Evolutionary conservation across 2,888 invertebrate genomes (phyloP), one percentile per base, ranked within the genome.

Genomic region (Empis stercorea): DNA sequence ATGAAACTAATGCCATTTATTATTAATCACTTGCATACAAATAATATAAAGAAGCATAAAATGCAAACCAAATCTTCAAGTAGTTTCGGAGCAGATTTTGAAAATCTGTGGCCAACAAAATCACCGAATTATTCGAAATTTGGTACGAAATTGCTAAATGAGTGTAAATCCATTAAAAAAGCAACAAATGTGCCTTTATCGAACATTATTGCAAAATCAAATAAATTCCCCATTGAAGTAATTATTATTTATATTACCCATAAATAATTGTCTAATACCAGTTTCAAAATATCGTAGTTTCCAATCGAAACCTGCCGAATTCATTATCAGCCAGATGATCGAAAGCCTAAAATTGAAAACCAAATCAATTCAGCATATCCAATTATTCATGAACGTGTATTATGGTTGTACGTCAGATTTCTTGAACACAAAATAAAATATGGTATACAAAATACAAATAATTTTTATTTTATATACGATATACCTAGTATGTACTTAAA

Each of bases 381-480:
- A 0, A 52, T 81, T 11, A 66, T 81, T 46, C 81, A 81, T 55
- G 80, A 80, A 58, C 70, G 76, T 47, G 75, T 75, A 30, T 52
- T 81, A 1, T 64, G 74, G 5, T 61, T 81, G 2, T 76, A 75
- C 59, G 71, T 76, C 1, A 70, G 73, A 49, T 81, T 80, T 62
- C 65, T 81, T 30, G 72, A 76, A 43, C 73, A 76, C 56, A 80
- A 80, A 60, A 38, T 14, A 14, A 52, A 54, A 49, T 55, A 55
- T 51, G 58, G 54, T 53, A 47, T n/a, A n/a, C n/a, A n/a, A n/a
- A n/a, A n/a, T n/a, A n/a, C n/a, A n/a, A n/a, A n/a, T n/a, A n/a
- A n/a, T n/a, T n/a, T n/a, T n/a, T n/a, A n/a, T n/a, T n/a, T n/a
- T n/a, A n/a, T n/a, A n/a, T n/a, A n/a, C n/a, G n/a, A n/a, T n/a